Percentiles rank a stretch among this genome's conserved stretches.
Conservation (phyloP, 2,888 invertebrate species). For the Lypha dubia region DNA sequence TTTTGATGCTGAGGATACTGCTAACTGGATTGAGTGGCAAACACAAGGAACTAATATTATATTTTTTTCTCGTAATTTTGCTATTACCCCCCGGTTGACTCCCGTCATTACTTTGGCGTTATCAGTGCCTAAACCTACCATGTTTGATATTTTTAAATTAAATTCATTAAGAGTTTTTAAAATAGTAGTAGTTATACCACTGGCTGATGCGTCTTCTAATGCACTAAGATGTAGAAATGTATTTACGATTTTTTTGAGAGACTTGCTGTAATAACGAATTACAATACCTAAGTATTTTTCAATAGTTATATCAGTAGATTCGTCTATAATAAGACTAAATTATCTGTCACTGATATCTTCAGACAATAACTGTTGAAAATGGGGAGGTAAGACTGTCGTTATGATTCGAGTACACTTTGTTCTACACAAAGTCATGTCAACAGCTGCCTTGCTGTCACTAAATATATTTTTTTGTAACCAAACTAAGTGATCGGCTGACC, state of each 20-base stretch:
- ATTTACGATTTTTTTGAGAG: conserved; percentile 51
- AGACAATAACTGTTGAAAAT: neutral
- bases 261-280: conserved; percentile 55
- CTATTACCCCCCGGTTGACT: conserved; percentile 50
- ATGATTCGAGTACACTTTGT: conserved; percentile 13
- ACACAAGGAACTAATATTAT: conserved; percentile 32
- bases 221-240: conserved; percentile 48
- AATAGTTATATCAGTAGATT: conserved; percentile 59
- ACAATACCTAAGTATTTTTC: conserved; percentile 57
- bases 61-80: conserved; percentile 42
- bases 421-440: conserved; percentile 31
- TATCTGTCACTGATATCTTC: neutral
- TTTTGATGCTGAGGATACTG: conserved; percentile 30
- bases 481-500: conserved; percentile 42
- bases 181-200: conserved; percentile 37
- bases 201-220: conserved; percentile 35
- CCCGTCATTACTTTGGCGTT: conserved; percentile 60
- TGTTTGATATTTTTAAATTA: conserved; percentile 47
- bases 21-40: conserved; percentile 27
- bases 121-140: conserved; percentile 58
- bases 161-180: conserved; percentile 35
- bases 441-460: conserved; percentile 15
- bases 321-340: conserved; percentile 39
- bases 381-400: neutral
- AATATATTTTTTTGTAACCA: conserved; percentile 27